Percentiles rank a stretch among this genome's conserved stretches.
phyloP scores from a whole-genome alignment of 2,113 vertebrate species.

The Pachycephala philippinensis region DNA sequence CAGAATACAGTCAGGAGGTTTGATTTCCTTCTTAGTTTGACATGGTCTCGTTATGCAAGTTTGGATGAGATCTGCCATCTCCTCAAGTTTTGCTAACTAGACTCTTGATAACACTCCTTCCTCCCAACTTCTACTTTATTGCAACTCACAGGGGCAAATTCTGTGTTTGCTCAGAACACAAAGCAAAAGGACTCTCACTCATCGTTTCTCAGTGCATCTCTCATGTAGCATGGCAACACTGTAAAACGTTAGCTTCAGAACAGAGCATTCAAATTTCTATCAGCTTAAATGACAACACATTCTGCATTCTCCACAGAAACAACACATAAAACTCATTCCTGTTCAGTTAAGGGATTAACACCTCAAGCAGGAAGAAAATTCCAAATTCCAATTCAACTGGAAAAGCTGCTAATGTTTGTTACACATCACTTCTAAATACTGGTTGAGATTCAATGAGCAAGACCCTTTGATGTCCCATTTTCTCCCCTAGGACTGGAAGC shows the following conservation, averaged over 20 bases:
- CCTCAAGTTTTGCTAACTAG: not conserved
- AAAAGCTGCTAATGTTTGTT: not conserved
- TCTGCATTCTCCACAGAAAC: not conserved
- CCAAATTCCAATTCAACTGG: not conserved
- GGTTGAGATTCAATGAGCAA: not conserved
- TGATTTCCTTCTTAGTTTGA: not conserved
- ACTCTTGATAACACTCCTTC: not conserved
- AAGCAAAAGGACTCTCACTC: not conserved
- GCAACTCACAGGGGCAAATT: not conserved
- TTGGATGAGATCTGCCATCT: not conserved
- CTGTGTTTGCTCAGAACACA: not conserved
- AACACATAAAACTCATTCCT: not conserved
- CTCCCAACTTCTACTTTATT: not conserved
- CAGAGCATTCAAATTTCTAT: not conserved
- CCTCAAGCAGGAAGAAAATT: not conserved
- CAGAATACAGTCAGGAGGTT: not conserved
- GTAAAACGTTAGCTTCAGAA: not conserved
- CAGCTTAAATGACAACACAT: not conserved
- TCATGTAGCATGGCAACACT: fast-evolving
- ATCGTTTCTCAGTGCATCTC: fast-evolving
- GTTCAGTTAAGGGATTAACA: not conserved
- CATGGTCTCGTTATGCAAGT: not conserved
- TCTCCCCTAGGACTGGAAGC: not conserved
- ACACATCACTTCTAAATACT: not conserved
- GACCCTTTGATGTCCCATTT: not conserved